Evolutionary conservation across 2,797 vertebrate genomes (phyloP).

Genomic region (Potorous gilbertii): DNA sequence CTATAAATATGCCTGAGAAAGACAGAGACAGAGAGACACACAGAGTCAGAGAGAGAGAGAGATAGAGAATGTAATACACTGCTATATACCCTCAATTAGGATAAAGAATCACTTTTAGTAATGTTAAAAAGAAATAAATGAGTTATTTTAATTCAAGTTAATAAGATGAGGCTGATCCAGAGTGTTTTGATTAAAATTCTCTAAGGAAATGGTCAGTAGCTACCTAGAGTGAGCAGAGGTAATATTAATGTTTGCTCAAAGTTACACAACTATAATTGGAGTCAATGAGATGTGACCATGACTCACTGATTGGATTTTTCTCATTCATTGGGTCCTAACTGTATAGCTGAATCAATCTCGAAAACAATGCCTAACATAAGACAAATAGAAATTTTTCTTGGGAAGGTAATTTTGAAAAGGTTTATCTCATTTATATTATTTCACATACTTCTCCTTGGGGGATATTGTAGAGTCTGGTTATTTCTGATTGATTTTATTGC

Average conservation of each 20-base stretch:
- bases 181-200: constrained; percentile 15
- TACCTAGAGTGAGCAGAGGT: constrained; percentile 26
- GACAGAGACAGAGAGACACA: background rate
- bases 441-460: background rate
- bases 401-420: background rate
- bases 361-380: constrained; percentile 27
- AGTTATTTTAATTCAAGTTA: constrained; percentile 26
- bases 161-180: background rate
- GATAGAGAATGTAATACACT: background rate
- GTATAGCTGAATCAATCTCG: background rate
- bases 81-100: constrained; percentile 3
- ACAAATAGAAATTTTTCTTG: constrained; percentile 20
- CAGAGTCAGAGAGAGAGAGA: background rate
- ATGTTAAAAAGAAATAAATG: constrained; percentile 22
- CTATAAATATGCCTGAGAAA: background rate
- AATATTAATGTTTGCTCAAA: constrained; percentile 4
- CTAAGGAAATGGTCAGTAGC: constrained; percentile 32
- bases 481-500: constrained; percentile 25
- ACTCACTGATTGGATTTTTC: background rate
- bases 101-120: constrained; percentile 27
- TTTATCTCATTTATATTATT: constrained; percentile 37
- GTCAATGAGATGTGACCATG: background rate
- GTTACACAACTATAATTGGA: constrained; percentile 20
- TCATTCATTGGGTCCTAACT: background rate
- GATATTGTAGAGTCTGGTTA: background rate